These are phyloP conservation scores for Pangasius larnaudii DNA, from an alignment of 2,797 vertebrate species.

Conservation along the genomic window DNA sequence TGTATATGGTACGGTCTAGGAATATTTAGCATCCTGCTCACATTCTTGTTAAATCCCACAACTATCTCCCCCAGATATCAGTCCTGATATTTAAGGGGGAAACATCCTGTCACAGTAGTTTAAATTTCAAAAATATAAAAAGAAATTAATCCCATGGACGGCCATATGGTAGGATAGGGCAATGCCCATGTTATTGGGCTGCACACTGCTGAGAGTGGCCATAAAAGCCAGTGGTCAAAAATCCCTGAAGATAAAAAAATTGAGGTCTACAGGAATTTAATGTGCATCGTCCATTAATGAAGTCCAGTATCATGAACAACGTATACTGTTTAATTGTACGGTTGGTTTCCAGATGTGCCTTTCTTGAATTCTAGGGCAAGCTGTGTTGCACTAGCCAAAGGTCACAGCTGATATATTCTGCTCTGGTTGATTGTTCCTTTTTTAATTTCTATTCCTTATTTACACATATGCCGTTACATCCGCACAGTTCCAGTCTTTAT, in stretches of 20 bases:
- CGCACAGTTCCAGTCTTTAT: not conserved
- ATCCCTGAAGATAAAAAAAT: conserved; percentile 13
- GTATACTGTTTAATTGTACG: not conserved
- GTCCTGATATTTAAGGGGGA: not conserved
- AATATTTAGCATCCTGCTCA: conserved; percentile 24
- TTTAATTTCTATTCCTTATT: conserved; percentile 18
- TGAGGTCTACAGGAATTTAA: conserved; percentile 21
- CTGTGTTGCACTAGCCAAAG: not conserved
- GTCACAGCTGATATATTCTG: not conserved
- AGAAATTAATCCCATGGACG: not conserved
- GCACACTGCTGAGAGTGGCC: not conserved
- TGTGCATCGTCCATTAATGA: conserved; percentile 26
- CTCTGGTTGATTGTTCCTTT: not conserved
- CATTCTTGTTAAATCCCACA: conserved; percentile 24
- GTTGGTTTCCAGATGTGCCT: not conserved
- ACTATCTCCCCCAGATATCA: not conserved
- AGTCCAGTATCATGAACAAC: not conserved
- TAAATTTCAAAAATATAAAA: conserved; percentile 15
- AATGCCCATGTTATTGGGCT: not conserved
- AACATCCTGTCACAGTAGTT: not conserved
- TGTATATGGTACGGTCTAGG: not conserved
- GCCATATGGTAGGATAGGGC: not conserved
- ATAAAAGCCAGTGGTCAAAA: conserved; percentile 19
- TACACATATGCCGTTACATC: conserved; percentile 22
- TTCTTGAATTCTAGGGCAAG: conserved; percentile 5